Evolutionary conservation across 1,140 invertebrate genomes (phyloP), one percentile per base, ranked within the genome.

Genomic region (Diploscapter pachys): DNA sequence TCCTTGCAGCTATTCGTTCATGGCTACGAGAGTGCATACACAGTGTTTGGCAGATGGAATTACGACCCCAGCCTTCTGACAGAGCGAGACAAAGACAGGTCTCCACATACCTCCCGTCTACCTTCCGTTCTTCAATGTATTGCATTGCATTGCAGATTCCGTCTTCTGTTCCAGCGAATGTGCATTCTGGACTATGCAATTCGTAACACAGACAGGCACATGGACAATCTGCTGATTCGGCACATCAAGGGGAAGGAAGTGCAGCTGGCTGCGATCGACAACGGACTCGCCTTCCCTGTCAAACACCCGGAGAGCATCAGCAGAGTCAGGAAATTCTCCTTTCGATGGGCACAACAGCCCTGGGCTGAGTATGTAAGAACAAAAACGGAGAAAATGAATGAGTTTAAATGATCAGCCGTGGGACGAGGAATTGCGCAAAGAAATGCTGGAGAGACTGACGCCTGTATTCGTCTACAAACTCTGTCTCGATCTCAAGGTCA

Each of bases 241-340:
- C 82, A 82, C 68, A 63, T 82, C 8, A 77, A 82, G 1, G 82
- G 81, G 31, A 48, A 78, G 4, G 80, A 81, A 73, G 57, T 83
- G 48, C 63, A 79, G 50, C 51, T 83, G 55, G 81, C 81, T 2
- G 81, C 81, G 9, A 83, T 83, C 51, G 81, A 83, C 79, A 83
- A 83, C 57, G 81, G 81, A 6, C 72, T 83, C n/a, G 81, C 81
- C 6, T 83, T 83, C 59, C 82, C 81, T 6, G 79, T 83, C 5
- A 81, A 84, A 54, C 81, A 83, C 59, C 81, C 81, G 0, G 81
- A 82, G 65, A 62, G 59, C 51, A 78, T 78, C 4, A 81, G 77
- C 48, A 65, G 80, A 53, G 79, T 82, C 49, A 78, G 81, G 5
- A 73, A 79, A 3, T 82, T 81, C 54, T 81, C 81, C 3, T 82